These are phyloP conservation scores for Puffinus mauretanicus DNA, from an alignment of 2,113 vertebrate species.

Conservation along the genomic window DNA sequence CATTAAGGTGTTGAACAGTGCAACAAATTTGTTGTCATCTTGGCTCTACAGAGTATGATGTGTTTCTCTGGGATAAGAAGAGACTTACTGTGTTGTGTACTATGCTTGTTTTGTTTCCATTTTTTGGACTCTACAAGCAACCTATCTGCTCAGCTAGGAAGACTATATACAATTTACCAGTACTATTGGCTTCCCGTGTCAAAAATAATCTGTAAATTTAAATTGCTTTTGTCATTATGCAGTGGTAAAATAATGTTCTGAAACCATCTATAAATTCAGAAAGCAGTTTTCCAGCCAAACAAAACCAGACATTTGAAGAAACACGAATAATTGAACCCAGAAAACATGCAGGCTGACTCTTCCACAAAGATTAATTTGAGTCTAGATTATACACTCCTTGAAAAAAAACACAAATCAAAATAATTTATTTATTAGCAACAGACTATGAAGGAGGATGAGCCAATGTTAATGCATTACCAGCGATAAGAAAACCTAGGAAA, in stretches of 20 bases:
- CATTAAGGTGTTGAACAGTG: not conserved
- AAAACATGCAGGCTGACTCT: not conserved
- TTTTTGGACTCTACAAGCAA: not conserved
- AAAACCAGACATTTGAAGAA: not conserved
- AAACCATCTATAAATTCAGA: slow-evolving; percentile 28
- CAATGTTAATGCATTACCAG: not conserved
- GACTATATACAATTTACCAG: not conserved
- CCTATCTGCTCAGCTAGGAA: not conserved
- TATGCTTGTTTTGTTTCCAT: not conserved
- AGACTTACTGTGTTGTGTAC: not conserved
- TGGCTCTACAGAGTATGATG: not conserved
- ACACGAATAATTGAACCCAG: slow-evolving; percentile 3
- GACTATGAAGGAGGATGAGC: not conserved
- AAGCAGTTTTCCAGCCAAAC: slow-evolving; percentile 42
- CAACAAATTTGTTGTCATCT: not conserved
- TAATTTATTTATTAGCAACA: slow-evolving; percentile 12
- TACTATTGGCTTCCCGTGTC: not conserved
- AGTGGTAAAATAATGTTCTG: slow-evolving; percentile 24
- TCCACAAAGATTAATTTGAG: slow-evolving; percentile 41
- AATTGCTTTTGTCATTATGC: not conserved
- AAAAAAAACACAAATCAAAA: slow-evolving; percentile 24
- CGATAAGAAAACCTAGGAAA: slow-evolving; percentile 24
- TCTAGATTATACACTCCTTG: not conserved
- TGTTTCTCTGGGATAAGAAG: not conserved
- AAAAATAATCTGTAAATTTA: not conserved